Conservation (phyloP, 2,888 invertebrate species). For the Limnephilus rhombicus region DNA sequence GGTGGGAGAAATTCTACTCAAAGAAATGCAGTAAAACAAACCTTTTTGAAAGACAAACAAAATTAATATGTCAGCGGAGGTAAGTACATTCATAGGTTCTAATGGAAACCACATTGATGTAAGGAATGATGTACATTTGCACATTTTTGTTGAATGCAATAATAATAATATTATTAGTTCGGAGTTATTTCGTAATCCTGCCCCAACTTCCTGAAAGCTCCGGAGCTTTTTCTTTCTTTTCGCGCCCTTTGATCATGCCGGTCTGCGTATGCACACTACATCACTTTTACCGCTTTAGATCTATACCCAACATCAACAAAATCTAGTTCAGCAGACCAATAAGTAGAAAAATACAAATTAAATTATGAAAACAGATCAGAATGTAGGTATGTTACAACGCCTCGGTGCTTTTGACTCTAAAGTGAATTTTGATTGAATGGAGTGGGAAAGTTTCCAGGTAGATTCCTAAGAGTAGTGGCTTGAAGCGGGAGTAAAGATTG, state of each 20-base stretch:
- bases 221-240: conserved; percentile 28
- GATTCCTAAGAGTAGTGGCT: background rate
- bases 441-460: background rate
- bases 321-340: background rate
- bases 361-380: background rate
- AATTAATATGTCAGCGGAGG: background rate
- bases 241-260: conserved; percentile 35
- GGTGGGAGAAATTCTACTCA: background rate
- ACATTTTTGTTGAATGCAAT: background rate
- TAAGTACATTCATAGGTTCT: background rate
- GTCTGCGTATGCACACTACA: conserved; percentile 19
- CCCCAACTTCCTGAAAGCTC: conserved; percentile 2
- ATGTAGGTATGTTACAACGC: background rate
- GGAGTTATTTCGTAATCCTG: conserved; percentile 8
- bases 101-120: background rate
- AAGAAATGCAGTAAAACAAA: background rate
- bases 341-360: background rate
- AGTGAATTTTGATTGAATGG: background rate
- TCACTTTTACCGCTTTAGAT: conserved; percentile 27
- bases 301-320: background rate
- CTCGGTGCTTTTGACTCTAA: background rate
- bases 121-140: background rate
- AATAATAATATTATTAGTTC: no score
- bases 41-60: background rate
- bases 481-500: background rate